Conservation (phyloP, 2,797 vertebrate genomes). For the Karalla daura region DNA sequence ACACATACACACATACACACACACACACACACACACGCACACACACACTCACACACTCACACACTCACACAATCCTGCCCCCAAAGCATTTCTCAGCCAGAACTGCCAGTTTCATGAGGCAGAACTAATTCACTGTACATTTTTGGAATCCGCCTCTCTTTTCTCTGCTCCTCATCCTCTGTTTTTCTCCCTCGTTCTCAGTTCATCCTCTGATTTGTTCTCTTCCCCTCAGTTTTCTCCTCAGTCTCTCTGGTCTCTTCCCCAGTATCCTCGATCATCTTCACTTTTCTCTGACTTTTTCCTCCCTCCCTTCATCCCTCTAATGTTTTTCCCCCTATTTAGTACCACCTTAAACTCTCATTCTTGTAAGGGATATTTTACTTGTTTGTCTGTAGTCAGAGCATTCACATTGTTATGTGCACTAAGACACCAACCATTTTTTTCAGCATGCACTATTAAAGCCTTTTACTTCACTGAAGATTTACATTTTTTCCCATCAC, state of each 20-base stretch:
- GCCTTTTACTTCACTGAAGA: no score
- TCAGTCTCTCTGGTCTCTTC: conserved; percentile 9
- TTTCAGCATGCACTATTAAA: no score
- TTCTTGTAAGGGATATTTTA: no score
- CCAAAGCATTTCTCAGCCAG: conserved; percentile 56
- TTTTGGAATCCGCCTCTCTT: conserved; percentile 54
- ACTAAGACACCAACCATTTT: no score
- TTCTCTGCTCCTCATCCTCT: conserved; percentile 46
- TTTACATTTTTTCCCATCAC: conserved; percentile 8
- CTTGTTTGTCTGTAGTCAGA: no score
- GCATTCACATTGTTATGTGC: no score
- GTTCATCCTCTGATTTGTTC: conserved; percentile 18
- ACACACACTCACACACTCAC: conserved; percentile 10
- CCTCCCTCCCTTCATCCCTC: neutral
- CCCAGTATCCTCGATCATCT: neutral
- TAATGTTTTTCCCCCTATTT: conserved; percentile 9
- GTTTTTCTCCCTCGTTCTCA: conserved; percentile 46
- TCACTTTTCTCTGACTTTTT: neutral
- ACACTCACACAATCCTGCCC: conserved; percentile 40
- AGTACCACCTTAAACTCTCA: no score
- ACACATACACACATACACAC: conserved; percentile 26
- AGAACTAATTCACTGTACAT: conserved; percentile 74
- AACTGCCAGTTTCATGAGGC: conserved; percentile 67
- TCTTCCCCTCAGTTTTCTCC: neutral
- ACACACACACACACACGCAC: neutral